Evolutionary conservation across 2,888 invertebrate species (phyloP), one percentile per base, ranked within the genome.

Genomic region (Trypoxylon attenuatum): DNA sequence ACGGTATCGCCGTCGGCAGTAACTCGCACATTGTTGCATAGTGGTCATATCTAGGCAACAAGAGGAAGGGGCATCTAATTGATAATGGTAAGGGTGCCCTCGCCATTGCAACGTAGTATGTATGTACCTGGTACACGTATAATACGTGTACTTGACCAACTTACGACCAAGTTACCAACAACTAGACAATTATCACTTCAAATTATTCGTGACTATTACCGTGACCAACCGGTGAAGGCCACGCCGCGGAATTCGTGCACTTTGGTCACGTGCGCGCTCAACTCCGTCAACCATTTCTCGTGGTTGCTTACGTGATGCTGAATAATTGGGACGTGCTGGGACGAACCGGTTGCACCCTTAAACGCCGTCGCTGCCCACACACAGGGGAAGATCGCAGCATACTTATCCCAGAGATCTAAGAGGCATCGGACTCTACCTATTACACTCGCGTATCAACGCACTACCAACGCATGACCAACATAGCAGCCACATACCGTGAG

Each of bases 271-370:
- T 90, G 88, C 2, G 82, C 82, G 22, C 88, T 86, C 0, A 92
- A 81, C 72, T 90, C 90, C 8, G 87, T 81, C 6, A 92, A 78
- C 94, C 96, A 96, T 1, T 92, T 91, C 65, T 91, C 90, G 63
- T 95, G 94, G 85, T 95, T 96, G 73, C 92, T 92, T 8, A 93
- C 87, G 79, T 96, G 95, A 65, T 93, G 91, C 19, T 88, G 88
- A 51, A 92, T 90, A 8, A 92, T 89, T 0, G 94, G 93, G 54
- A 93, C 81, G 62, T 91, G 91, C 87, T 93, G 91, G 74, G 91
- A 90, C 54, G 93, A 91, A 0, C 95, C 94, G 62, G 94, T 94
- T 0, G 96, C 95, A 0, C 96, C 96, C 88, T 96, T 96, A 82
- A 92, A 96, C 0, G 96, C 95, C 22, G 93, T 92, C 0, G 93